A percentile compares a stretch with the other conserved stretches of the same genome.
Conservation (phyloP, 2,888 invertebrate species). For the Amiota mariae region DNA sequence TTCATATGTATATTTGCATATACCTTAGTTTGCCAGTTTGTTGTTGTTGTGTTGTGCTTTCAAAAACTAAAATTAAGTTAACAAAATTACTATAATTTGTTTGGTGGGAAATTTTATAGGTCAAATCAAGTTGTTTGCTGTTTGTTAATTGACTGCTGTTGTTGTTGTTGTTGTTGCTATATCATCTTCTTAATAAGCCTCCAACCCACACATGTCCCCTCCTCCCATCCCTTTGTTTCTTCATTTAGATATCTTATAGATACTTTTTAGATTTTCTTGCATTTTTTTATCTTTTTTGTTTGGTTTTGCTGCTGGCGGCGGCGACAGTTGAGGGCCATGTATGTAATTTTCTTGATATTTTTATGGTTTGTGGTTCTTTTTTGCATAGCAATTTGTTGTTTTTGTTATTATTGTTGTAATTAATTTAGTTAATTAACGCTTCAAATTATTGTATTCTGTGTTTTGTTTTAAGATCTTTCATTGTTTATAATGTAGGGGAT, state of each 20-base stretch:
- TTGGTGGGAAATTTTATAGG: conserved; percentile 65
- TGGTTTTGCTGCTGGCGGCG: not conserved
- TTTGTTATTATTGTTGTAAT: conserved; percentile 39
- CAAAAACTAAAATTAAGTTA: conserved; percentile 58
- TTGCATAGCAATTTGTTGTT: conserved; percentile 41
- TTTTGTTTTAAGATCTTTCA: too few relatives aligned
- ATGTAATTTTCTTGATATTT: not conserved
- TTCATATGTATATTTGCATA: too few relatives aligned
- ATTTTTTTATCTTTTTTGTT: too few relatives aligned
- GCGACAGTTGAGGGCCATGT: conserved; percentile 16
- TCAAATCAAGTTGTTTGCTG: conserved; percentile 43
- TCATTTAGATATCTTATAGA: too few relatives aligned
- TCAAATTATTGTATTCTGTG: conserved; percentile 10
- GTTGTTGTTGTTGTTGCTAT: not conserved
- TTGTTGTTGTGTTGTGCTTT: not conserved
- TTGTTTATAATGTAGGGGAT: too few relatives aligned
- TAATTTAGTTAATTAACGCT: conserved; percentile 63
- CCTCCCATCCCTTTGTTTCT: not conserved
- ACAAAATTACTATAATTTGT: conserved; percentile 62
- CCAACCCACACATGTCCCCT: not conserved
- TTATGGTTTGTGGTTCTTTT: not conserved
- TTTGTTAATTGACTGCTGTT: too few relatives aligned
- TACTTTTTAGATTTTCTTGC: too few relatives aligned
- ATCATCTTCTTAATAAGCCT: not conserved
- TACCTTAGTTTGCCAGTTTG: too few relatives aligned